Evolutionary conservation across 2,888 invertebrate species (phyloP).

Genomic region (Phortica okadai): DNA sequence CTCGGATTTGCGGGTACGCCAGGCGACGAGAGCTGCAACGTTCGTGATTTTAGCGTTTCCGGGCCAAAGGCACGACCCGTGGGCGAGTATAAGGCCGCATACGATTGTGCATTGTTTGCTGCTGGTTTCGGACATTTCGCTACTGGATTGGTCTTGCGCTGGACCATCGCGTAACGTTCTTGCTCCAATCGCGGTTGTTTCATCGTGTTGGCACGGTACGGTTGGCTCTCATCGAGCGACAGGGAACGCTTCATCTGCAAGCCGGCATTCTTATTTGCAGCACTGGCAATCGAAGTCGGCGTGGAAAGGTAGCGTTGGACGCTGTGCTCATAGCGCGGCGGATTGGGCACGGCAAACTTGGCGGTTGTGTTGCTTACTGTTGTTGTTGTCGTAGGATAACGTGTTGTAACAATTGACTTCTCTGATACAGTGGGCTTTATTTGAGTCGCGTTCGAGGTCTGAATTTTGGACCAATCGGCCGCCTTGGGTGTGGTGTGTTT

Average conservation of each 20-base stretch:
- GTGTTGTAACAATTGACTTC: not conserved
- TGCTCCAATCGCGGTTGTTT: conserved; percentile 69
- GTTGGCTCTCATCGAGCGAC: conserved; percentile 69
- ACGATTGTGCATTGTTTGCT: conserved; percentile 32
- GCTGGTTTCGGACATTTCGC: conserved; percentile 28
- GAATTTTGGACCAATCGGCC: not conserved
- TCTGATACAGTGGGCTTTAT: not conserved
- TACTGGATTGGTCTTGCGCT: not conserved
- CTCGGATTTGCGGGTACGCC: conserved; percentile 38
- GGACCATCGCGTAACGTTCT: conserved; percentile 44
- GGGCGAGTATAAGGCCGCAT: conserved; percentile 31
- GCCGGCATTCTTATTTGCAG: conserved; percentile 67
- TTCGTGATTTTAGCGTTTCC: conserved; percentile 45
- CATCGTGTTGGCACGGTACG: conserved; percentile 41
- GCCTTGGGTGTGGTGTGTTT: not conserved
- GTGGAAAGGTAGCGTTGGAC: conserved; percentile 66
- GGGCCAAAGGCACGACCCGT: conserved; percentile 49
- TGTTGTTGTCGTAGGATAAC: conserved; percentile 22
- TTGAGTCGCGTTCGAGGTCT: not conserved
- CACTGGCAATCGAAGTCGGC: conserved; percentile 73
- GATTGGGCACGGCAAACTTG: conserved; percentile 72
- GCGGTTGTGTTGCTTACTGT: conserved; percentile 13
- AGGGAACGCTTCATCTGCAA: conserved; percentile 68
- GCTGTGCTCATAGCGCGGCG: conserved; percentile 60
- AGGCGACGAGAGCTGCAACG: conserved; percentile 53